Evolutionary conservation across 2,888 invertebrate genomes (phyloP), one percentile per base, ranked within the genome.

Genomic region (Ophion ventricosus): DNA sequence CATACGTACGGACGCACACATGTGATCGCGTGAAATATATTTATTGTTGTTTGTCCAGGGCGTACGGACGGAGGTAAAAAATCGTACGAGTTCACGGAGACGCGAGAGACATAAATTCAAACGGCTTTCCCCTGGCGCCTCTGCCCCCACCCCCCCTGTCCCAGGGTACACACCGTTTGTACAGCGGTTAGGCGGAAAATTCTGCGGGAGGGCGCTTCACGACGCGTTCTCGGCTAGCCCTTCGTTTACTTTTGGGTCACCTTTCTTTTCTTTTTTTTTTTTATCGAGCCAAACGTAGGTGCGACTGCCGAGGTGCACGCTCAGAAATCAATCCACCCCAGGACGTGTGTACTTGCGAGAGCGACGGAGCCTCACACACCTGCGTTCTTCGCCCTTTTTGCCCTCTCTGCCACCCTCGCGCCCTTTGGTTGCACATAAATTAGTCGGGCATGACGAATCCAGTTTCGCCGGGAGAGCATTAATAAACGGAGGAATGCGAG

Each of bases 21-120:
- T 87, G 86, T 86, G 90, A 88, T 88, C 88, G 89, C 90, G 91
- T 91, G 91, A 93, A 93, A 93, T 93, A 92, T 93, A 93, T 93
- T 93, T 93, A 93, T 93, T 93, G 93, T 93, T 93, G 93, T 93
- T 93, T 92, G 93, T 92, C 90, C 92, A 91, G 89, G 64, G 67
- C 67, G 66, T 74, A 78, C 25, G 69, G 82, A 74, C 86, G 77
- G 86, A 73, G 87, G 85, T 89, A 91, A 91, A 91, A 91, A 91
- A 91, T 91, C 89, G 88, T 88, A 88, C 90, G 89, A 88, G 88
- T 88, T 88, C 81, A 86, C 90, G 87, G 87, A 89, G 89, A 90
- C 88, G 90, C 88, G 87, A 87, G 87, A 87, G 80, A 89, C 90
- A 91, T 91, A 91, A 91, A 91, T 91, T 91, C 82, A 89, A 89